Conservation (phyloP, 1,140 invertebrate genomes). For the Ceratina japonica region DNA sequence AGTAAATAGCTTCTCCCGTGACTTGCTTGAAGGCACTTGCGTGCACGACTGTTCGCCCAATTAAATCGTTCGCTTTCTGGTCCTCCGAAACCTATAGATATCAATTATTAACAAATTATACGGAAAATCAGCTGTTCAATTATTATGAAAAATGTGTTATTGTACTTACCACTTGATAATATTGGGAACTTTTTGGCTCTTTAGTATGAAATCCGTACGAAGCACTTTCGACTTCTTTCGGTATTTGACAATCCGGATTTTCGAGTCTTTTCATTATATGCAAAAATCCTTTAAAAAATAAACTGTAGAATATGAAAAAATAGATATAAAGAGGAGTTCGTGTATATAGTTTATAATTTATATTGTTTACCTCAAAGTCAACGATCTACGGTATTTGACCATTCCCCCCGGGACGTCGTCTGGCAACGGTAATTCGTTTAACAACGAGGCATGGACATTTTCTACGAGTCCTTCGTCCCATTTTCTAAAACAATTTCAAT, state of each 20-base stretch:
- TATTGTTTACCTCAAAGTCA: conserved; percentile 83
- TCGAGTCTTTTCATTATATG: conserved; percentile 83
- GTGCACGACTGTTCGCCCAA: conserved; percentile 92
- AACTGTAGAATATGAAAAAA: conserved; percentile 77
- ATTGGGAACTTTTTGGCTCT: conserved; percentile 87
- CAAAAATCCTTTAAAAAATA: conserved; percentile 95
- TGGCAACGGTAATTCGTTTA: conserved; percentile 87
- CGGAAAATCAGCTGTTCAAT: too few relatives aligned
- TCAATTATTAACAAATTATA: too few relatives aligned
- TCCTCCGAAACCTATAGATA: conserved; percentile 79
- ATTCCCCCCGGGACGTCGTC: conserved; percentile 94
- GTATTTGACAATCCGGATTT: conserved; percentile 72
- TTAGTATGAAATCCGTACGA: conserved; percentile 83
- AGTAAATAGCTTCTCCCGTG: conserved; percentile 94
- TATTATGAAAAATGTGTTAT: too few relatives aligned
- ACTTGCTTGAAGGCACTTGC: conserved; percentile 92
- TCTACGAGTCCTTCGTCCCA: conserved; percentile 89
- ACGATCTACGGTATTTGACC: conserved; percentile 89
- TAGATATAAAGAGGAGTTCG: background rate
- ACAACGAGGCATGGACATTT: conserved; percentile 82
- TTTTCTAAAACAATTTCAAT: conserved; percentile 73
- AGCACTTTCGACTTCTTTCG: conserved; percentile 78
- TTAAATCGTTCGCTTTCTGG: conserved; percentile 84
- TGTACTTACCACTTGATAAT: conserved; percentile 84
- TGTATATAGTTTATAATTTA: background rate